Percentiles rank a stretch among this genome's conserved stretches.
Conservation (phyloP, 1,140 invertebrate genomes). For the Plectus sambesii region DNA sequence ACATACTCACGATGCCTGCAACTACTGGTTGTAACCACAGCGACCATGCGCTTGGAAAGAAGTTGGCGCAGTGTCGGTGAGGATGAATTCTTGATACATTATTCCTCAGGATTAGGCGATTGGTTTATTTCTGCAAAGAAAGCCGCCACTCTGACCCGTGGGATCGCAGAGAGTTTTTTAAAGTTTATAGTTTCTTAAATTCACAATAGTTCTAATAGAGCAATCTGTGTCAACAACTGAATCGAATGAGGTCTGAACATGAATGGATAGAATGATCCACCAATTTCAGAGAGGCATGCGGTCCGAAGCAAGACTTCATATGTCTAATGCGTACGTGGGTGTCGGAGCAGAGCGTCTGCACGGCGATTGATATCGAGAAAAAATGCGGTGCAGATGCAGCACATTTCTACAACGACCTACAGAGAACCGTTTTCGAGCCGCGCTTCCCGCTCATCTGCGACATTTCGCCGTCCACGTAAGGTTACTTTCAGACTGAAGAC, state of each 20-base stretch:
- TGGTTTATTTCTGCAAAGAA: no score
- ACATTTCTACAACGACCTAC: conserved; percentile 17
- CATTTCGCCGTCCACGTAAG: no score
- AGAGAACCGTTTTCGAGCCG: conserved; percentile 15
- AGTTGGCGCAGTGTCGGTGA: conserved; percentile 15
- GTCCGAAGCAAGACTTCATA: conserved; percentile 12
- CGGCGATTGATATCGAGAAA: conserved; percentile 11
- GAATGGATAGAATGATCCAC: no score
- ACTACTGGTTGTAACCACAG: conserved; percentile 13
- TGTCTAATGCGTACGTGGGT: conserved; percentile 19
- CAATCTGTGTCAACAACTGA: conserved; percentile 7
- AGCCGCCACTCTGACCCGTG: no score
- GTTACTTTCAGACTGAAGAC: no score
- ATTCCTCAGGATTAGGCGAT: no score
- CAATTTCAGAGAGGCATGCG: conserved; percentile 7
- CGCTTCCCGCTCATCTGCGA: conserved; percentile 14
- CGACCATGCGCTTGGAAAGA: conserved; percentile 9
- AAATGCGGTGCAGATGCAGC: conserved; percentile 16
- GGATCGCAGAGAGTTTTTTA: no score
- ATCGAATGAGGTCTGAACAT: conserved; percentile 4
- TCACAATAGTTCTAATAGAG: no score
- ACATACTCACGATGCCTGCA: conserved; percentile 11
- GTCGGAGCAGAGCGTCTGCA: conserved; percentile 19
- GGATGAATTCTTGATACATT: no score
- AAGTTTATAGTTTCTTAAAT: no score